Conservation (phyloP, 2,113 vertebrate genomes). For the Elephantulus edwardii region DNA sequence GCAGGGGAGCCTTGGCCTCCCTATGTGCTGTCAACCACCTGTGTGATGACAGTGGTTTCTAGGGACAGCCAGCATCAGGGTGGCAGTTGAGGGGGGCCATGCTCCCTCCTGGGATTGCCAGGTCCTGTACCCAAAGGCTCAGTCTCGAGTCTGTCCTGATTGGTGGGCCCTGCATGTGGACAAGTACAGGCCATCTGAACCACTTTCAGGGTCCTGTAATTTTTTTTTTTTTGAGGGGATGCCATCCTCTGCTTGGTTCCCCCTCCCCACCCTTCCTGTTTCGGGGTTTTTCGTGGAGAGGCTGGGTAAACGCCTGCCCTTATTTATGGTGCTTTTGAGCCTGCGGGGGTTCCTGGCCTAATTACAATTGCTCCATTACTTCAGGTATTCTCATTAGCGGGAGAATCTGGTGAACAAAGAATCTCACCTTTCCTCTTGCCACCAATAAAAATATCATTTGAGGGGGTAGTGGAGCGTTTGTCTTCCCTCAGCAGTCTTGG, state of each 20-base stretch:
- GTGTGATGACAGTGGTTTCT: not conserved
- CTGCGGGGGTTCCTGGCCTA: conserved; percentile 24
- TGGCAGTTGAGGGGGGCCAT: too few species aligned
- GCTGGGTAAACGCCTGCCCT: not conserved
- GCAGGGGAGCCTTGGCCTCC: not conserved
- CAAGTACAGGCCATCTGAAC: too few species aligned
- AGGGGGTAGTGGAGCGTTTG: not conserved
- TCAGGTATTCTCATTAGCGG: conserved; percentile 33
- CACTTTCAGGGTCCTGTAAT: accelerated
- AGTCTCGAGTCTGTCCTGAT: not conserved
- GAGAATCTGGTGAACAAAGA: conserved; percentile 49
- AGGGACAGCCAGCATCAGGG: not conserved
- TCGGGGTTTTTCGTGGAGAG: not conserved
- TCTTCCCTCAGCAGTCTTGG: not conserved
- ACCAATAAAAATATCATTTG: conserved; percentile 45
- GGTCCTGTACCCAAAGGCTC: not conserved
- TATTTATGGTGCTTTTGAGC: not conserved
- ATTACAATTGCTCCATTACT: not conserved
- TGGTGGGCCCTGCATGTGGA: accelerated
- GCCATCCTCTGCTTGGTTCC: not conserved
- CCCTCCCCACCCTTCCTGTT: accelerated
- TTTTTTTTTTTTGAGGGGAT: not conserved
- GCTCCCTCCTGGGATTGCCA: not conserved
- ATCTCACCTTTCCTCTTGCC: conserved; percentile 46
- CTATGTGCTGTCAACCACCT: accelerated